Evolutionary conservation across 2,113 vertebrate genomes (phyloP), one percentile per base, ranked within the genome.

Genomic region (Bucco capensis): DNA sequence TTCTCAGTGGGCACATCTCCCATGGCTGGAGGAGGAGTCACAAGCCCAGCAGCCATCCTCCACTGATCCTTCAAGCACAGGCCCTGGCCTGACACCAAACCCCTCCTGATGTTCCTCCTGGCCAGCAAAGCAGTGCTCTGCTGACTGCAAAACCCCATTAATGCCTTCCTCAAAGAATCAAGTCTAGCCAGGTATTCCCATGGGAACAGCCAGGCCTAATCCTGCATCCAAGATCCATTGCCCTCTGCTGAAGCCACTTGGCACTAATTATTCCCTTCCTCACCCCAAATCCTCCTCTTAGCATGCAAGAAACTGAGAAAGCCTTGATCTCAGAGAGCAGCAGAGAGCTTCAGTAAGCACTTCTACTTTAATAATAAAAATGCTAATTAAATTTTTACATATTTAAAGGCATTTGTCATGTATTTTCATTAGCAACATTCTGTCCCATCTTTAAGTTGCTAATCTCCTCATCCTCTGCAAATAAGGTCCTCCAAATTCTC

Each of bases 331-430:
- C 77, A 16, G 66, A 82, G 53, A 80, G 70, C 90, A 90, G 77
- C 83, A 70, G 65, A 64, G 80, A 69, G 73, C 67, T 93, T 88
- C 77, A 74, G 65, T 67, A 88, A 83, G 77, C 89, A 90, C 80
- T 90, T 24, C 21, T 23, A 71, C 38, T 90, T 92, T 44, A 90
- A 75, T 88, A 94, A 83, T 22, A 93, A 83, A 83, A 93, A 60
- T 56, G 62, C 83, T 94, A 95, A 94, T 95, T 93, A 86, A 92
- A 75, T 90, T 92, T 92, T 72, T 49, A 83, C 67, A 82, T 54
- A 42, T 94, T 92, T 90, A 94, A 95, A 86, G 64, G 90, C 73
- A 56, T 92, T 92, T 62, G 64, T 62, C 86, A 12, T 51, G 47
- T 94, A 44, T 95, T 93, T 90, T 83, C 86, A 88, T 83, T 93